Evolutionary conservation across 2,797 vertebrate species (phyloP).

Genomic region (Anabas testudineus): DNA sequence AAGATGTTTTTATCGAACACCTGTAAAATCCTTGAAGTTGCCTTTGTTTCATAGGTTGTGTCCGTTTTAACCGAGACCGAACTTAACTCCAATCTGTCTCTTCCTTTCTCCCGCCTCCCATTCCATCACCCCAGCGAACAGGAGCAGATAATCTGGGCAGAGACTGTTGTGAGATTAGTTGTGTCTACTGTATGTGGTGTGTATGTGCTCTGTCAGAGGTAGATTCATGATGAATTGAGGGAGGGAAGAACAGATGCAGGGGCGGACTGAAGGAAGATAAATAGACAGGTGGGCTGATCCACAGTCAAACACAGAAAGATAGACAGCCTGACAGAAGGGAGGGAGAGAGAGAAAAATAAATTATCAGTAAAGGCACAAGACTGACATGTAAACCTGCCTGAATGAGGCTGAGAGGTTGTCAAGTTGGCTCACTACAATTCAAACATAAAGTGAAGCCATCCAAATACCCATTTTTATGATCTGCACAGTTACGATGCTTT

Average conservation of each 20-base stretch:
- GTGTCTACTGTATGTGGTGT: slow-evolving; percentile 58
- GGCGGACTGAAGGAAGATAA: slow-evolving; percentile 22
- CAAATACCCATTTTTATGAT: slow-evolving; percentile 18
- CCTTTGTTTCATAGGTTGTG: slow-evolving; percentile 27
- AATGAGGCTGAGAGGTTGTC: slow-evolving; percentile 32
- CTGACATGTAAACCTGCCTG: slow-evolving; percentile 26
- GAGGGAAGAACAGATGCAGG: slow-evolving; percentile 6
- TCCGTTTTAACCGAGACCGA: slow-evolving; percentile 34
- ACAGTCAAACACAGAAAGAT: slow-evolving; percentile 23
- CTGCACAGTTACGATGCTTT: not conserved
- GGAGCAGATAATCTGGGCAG: slow-evolving; percentile 69
- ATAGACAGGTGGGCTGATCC: slow-evolving; percentile 47
- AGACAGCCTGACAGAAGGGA: slow-evolving; percentile 19
- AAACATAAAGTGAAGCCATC: slow-evolving; percentile 16
- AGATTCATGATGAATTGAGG: slow-evolving; percentile 29
- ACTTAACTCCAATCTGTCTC: slow-evolving; percentile 58
- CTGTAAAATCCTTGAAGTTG: not conserved
- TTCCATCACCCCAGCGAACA: slow-evolving; percentile 45
- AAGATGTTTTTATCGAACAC: slow-evolving; percentile 17
- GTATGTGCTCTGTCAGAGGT: slow-evolving; percentile 31
- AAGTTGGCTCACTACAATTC: slow-evolving; percentile 20
- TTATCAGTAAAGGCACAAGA: slow-evolving; percentile 3
- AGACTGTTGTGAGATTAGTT: slow-evolving; percentile 78
- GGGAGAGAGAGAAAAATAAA: slow-evolving; percentile 5
- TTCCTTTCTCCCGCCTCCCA: slow-evolving; percentile 25